phyloP scores from a whole-genome alignment of 2,113 vertebrate species.

The Takifugu bimaculatus region DNA sequence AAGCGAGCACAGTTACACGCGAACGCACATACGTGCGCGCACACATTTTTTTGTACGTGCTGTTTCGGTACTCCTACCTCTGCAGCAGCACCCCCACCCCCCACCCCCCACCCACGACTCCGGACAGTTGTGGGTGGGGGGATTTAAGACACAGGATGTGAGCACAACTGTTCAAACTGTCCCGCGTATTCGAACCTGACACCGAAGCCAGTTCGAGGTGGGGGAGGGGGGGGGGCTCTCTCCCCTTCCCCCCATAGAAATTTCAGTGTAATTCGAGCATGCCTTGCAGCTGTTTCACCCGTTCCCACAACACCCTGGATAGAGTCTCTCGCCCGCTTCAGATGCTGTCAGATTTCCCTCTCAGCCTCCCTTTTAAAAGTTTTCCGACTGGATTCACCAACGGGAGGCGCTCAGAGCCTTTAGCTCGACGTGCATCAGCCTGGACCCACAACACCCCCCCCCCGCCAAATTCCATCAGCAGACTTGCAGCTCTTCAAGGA shows the following conservation, averaged over 20 bases:
- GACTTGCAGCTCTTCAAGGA: constrained; percentile 66
- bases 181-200: constrained; percentile 22
- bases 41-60: no score
- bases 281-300: constrained; percentile 57
- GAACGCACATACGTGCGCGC: no score
- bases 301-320: constrained; percentile 27
- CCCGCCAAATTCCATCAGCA: constrained; percentile 74
- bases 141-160: constrained; percentile 33
- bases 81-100: no score
- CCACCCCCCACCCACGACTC: no score
- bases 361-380: constrained; percentile 18
- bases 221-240: constrained; percentile 9
- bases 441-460: constrained; percentile 41
- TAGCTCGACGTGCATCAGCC: constrained; percentile 26
- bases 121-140: constrained; percentile 7
- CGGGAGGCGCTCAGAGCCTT: constrained; percentile 62
- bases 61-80: no score
- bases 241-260: background rate
- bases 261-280: constrained; percentile 47
- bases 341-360: constrained; percentile 54
- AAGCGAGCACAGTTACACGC: no score
- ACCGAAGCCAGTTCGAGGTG: constrained; percentile 37
- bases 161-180: constrained; percentile 12
- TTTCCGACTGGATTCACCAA: constrained; percentile 36
- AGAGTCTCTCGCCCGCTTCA: constrained; percentile 40